phyloP scores from a whole-genome alignment of 1,140 invertebrate species.

The Spodoptera frugiperda region DNA sequence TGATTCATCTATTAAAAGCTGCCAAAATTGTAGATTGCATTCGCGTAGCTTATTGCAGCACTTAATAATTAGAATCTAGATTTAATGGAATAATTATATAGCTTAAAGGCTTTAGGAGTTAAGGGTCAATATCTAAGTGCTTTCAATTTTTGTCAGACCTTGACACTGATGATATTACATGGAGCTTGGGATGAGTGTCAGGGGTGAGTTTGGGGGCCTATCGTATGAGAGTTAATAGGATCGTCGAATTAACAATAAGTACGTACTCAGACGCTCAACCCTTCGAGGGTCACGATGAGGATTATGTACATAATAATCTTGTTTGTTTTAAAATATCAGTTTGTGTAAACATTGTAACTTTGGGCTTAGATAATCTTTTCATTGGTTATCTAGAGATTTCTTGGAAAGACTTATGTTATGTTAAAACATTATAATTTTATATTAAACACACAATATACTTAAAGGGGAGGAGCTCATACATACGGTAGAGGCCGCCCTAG shows the following conservation, averaged over 20 bases:
- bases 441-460: too few species aligned
- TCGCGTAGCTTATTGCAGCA: background rate
- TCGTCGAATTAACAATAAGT: conserved; percentile 5
- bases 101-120: too few species aligned
- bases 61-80: too few species aligned
- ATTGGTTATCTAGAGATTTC: background rate
- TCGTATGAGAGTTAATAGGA: conserved; percentile 12
- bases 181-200: background rate
- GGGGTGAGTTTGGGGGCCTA: background rate
- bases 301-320: background rate
- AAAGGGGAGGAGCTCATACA: too few species aligned
- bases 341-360: background rate
- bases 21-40: background rate
- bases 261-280: background rate
- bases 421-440: too few species aligned
- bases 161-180: background rate
- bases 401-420: too few species aligned
- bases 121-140: too few species aligned
- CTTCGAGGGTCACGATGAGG: background rate
- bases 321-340: conserved; percentile 7
- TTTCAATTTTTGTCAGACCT: background rate
- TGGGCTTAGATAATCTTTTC: background rate
- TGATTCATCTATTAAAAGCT: conserved; percentile 5
- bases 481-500: too few species aligned
- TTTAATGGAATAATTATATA: too few species aligned